Conservation (phyloP, 2,888 invertebrate genomes). For the Coenonympha arcania region DNA sequence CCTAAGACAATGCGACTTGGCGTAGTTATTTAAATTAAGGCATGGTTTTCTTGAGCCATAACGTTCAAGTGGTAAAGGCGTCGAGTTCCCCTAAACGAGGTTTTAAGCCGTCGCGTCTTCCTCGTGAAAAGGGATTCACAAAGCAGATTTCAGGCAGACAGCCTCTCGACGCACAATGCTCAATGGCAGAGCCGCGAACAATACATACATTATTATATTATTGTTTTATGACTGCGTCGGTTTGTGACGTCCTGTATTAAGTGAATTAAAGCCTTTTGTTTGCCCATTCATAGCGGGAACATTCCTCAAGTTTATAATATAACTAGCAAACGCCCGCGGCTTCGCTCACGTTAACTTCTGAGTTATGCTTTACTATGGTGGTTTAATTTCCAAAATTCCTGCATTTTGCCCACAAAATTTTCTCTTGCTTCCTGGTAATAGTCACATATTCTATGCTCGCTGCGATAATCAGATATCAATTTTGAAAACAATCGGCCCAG, state of each 20-base stretch:
- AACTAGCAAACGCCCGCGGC: too few species aligned
- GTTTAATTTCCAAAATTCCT: too few species aligned
- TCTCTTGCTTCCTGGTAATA: too few species aligned
- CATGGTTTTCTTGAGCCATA: conserved; percentile 66
- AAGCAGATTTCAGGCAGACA: conserved; percentile 62
- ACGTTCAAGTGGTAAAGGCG: conserved; percentile 61
- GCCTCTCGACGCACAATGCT: conserved; percentile 48
- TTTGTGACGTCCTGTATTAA: conserved; percentile 59
- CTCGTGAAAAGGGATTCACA: conserved; percentile 56
- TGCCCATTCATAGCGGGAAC: conserved; percentile 13
- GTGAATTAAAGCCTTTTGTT: conserved; percentile 32
- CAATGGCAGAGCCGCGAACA: conserved; percentile 41
- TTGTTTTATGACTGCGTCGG: conserved; percentile 56
- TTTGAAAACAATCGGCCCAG: too few species aligned
- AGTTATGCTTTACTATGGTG: too few species aligned
- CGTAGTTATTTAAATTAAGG: conserved; percentile 69
- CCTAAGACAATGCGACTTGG: conserved; percentile 53
- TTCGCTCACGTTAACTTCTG: too few species aligned
- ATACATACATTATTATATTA: conserved; percentile 56
- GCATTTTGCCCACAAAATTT: too few species aligned
- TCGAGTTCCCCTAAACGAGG: conserved; percentile 63
- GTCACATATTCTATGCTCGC: too few species aligned
- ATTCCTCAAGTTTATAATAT: conserved; percentile 8
- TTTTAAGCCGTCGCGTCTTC: conserved; percentile 59
- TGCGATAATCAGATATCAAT: too few species aligned